Conservation (phyloP, 2,888 invertebrate species). For the Poecilobothrus nobilitatus region DNA sequence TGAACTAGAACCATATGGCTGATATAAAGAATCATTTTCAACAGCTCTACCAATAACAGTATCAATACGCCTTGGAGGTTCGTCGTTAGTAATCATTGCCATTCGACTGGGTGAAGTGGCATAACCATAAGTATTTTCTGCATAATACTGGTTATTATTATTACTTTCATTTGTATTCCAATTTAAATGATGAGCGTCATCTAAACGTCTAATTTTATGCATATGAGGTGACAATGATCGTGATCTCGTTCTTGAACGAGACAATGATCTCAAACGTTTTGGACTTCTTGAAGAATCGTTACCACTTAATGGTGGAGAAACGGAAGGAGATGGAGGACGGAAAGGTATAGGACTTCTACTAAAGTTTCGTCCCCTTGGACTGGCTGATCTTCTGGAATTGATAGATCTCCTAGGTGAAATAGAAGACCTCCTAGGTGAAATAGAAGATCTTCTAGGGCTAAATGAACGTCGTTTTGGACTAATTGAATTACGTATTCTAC, state of each 20-base stretch:
- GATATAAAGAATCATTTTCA: neutral
- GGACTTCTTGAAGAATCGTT: neutral
- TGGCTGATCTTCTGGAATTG: neutral
- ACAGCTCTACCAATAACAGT: neutral
- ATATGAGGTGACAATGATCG: conserved; percentile 1
- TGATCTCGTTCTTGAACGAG: neutral
- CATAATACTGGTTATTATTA: conserved; percentile 6
- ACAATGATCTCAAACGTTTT: neutral
- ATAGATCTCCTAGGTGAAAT: neutral
- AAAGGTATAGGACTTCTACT: neutral
- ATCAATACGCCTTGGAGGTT: neutral
- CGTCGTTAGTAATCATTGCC: conserved; percentile 15
- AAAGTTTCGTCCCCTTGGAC: neutral
- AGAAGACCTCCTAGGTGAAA: conserved; percentile 1
- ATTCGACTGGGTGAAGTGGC: conserved; percentile 29
- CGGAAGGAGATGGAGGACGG: conserved; percentile 15
- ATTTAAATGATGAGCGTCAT: neutral
- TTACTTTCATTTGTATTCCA: neutral
- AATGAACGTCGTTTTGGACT: neutral
- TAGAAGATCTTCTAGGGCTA: conserved; percentile 11
- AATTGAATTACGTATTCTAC: neutral
- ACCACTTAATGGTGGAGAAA: neutral
- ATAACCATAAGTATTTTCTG: conserved; percentile 4
- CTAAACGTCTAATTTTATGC: neutral
- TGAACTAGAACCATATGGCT: neutral